phyloP scores from a whole-genome alignment of 2,888 invertebrate genomes.

The Catocala nupta region DNA sequence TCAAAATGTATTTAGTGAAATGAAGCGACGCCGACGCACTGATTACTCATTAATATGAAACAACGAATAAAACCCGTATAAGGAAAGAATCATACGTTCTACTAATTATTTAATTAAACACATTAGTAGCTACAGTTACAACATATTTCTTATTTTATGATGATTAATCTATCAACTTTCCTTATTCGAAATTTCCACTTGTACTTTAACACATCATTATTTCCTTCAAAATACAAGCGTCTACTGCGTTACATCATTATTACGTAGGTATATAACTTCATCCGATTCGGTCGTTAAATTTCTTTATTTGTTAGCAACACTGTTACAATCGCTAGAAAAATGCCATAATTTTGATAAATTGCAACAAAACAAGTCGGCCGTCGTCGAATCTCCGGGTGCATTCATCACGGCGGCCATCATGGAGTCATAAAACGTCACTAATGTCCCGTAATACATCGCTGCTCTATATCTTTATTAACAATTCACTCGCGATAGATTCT shows the following conservation, averaged over 20 bases:
- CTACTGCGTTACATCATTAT: conserved; percentile 7
- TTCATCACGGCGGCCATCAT: conserved; percentile 73
- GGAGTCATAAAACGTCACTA: conserved; percentile 80
- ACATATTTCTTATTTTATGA: conserved; percentile 10
- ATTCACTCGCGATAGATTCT: conserved; percentile 82
- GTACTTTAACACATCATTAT: conserved; percentile 10
- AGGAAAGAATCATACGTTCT: neutral
- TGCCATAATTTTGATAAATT: conserved; percentile 66
- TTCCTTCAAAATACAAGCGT: neutral
- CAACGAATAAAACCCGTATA: neutral
- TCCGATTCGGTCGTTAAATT: conserved; percentile 17
- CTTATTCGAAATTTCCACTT: neutral
- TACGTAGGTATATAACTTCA: conserved; percentile 10
- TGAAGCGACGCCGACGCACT: neutral
- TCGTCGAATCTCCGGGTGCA: conserved; percentile 69
- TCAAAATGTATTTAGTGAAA: too few species aligned
- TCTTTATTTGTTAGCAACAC: conserved; percentile 29
- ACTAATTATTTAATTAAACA: conserved; percentile 12
- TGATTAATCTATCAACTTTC: conserved; percentile 8
- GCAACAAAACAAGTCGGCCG: conserved; percentile 57
- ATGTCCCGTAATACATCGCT: conserved; percentile 81
- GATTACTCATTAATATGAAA: neutral
- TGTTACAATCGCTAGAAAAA: conserved; percentile 30
- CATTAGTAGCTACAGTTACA: conserved; percentile 7
- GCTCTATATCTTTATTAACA: conserved; percentile 86